Evolutionary conservation across 2,797 vertebrate genomes (phyloP).

Genomic region (Syngnathus rostellatus): DNA sequence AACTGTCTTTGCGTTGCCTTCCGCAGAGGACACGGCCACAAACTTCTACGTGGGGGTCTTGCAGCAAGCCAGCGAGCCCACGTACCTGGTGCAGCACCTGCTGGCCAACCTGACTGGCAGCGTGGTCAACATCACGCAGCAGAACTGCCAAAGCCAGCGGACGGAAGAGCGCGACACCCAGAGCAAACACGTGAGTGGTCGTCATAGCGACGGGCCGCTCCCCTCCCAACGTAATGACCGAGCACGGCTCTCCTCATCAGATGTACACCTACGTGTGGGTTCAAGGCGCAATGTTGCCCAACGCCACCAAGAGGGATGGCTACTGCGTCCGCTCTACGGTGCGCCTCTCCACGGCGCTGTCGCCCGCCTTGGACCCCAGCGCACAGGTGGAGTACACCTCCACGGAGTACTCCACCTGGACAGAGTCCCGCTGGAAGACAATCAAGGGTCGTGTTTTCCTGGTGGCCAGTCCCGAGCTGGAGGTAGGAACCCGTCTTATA

Average conservation of each 20-base stretch:
- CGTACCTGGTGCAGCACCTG: slow-evolving; percentile 70
- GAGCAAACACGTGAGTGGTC: slow-evolving; percentile 71
- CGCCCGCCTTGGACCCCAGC: slow-evolving; percentile 78
- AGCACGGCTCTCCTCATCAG: slow-evolving; percentile 46
- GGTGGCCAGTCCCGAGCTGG: slow-evolving; percentile 81
- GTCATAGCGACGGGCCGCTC: background rate
- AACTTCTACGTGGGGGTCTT: slow-evolving; percentile 81
- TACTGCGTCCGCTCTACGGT: slow-evolving; percentile 73
- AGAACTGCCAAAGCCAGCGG: slow-evolving; percentile 74
- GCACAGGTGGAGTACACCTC: slow-evolving; percentile 71
- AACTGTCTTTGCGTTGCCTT: background rate
- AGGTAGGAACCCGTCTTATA: slow-evolving; percentile 65
- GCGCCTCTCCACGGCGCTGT: slow-evolving; percentile 66
- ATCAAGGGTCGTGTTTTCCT: slow-evolving; percentile 86
- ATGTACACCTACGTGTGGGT: slow-evolving; percentile 78
- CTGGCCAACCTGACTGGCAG: slow-evolving; percentile 83
- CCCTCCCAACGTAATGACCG: too few relatives aligned
- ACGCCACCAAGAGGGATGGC: slow-evolving; percentile 59
- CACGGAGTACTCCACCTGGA: slow-evolving; percentile 85
- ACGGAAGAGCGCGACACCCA: slow-evolving; percentile 56
- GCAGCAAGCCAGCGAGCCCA: slow-evolving; percentile 48
- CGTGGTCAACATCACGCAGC: slow-evolving; percentile 68
- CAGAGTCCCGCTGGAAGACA: slow-evolving; percentile 88
- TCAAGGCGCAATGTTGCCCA: slow-evolving; percentile 68
- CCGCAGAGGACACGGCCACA: slow-evolving; percentile 67